Percentiles rank a stretch among this genome's conserved stretches.
phyloP scores from a whole-genome alignment of 2,797 vertebrate genomes.

The Aeoliscus strigatus region DNA sequence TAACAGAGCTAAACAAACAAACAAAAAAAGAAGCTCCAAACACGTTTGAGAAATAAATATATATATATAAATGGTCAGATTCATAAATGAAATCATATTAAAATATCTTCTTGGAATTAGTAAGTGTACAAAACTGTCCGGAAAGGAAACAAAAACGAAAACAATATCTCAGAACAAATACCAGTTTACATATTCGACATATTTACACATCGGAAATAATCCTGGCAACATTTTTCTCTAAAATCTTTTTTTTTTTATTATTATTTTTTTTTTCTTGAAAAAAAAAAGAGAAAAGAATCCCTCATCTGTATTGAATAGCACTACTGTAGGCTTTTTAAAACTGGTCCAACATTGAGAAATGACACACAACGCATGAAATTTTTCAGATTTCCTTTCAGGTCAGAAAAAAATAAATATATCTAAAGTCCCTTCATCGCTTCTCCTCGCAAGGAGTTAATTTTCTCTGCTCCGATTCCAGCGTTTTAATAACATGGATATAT shows the following conservation, averaged over 20 bases:
- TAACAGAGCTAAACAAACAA: constrained; percentile 80
- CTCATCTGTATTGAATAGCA: constrained; percentile 72
- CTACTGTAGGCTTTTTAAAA: constrained; percentile 64
- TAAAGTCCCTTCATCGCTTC: constrained; percentile 61
- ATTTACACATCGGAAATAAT: constrained; percentile 90
- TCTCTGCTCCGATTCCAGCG: constrained; percentile 57
- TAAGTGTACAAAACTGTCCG: constrained; percentile 93
- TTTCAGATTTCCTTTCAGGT: constrained; percentile 63
- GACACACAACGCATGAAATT: constrained; percentile 68
- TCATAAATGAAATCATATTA: constrained; percentile 94
- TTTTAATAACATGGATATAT: constrained; percentile 59
- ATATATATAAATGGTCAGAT: constrained; percentile 93
- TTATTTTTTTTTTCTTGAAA: constrained; percentile 8
- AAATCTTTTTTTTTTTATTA: constrained; percentile 69
- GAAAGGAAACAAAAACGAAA: constrained; percentile 77
- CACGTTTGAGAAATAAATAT: constrained; percentile 97
- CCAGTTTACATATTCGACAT: constrained; percentile 95
- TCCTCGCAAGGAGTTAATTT: constrained; percentile 33
- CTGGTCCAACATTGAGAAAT: constrained; percentile 70
- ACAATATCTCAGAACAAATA: constrained; percentile 81
- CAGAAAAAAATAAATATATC: constrained; percentile 69
- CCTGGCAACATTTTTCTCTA: constrained; percentile 82
- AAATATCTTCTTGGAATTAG: constrained; percentile 96
- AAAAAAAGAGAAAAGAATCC: constrained; percentile 58
- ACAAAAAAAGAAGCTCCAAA: constrained; percentile 84